Base-by-base conservation (phyloP, 2,797 vertebrate genomes). In the Helostoma temminkii region DNA sequence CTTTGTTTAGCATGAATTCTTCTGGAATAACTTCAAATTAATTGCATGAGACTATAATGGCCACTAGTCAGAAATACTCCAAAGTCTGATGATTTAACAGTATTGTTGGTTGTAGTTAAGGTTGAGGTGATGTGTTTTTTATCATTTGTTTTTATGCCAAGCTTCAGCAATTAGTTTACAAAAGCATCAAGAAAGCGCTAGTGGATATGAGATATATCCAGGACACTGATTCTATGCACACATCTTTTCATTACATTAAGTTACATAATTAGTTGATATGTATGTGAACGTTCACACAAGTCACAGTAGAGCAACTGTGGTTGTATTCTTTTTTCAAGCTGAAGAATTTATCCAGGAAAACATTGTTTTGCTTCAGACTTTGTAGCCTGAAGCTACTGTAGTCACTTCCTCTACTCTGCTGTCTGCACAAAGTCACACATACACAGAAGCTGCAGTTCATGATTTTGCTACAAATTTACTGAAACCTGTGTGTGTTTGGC, bases 61-160 rank as follows among this genome's bases (percentile, higher is more conserved):
- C 22, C 9, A 1, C 3, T 9, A 36, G 12, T 30, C 43, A 34
- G 8, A 63, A 50, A 55, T n/a, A 41, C 34, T 64, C 19, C 14
- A 53, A 19, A 72, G 72, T 67, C 24, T 54, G 41, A 36, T 37
- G 53, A 42, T 61, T 61, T 50, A 41, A 71, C 39, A 21, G 52
- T 62, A 25, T 42, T 34, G 18, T 72, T 78, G 34, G 71, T 39
- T 74, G 28, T 50, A 77, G 68, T 76, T 62, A 60, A 36, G 52
- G 71, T 57, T 71, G 46, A 61, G 58, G 50, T 34, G 62, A 78
- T 86, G 65, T 87, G 82, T 74, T 87, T 89, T 75, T 70, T 18
- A 82, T 84, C 65, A 50, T 69, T 59, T 55, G 24, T 68, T 24
- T 67, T 52, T 30, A n/a, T 59, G 45, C 53, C 24, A n/a, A 36